Evolutionary conservation across 2,888 invertebrate genomes (phyloP).

Genomic region (Boloria euphrosyne): DNA sequence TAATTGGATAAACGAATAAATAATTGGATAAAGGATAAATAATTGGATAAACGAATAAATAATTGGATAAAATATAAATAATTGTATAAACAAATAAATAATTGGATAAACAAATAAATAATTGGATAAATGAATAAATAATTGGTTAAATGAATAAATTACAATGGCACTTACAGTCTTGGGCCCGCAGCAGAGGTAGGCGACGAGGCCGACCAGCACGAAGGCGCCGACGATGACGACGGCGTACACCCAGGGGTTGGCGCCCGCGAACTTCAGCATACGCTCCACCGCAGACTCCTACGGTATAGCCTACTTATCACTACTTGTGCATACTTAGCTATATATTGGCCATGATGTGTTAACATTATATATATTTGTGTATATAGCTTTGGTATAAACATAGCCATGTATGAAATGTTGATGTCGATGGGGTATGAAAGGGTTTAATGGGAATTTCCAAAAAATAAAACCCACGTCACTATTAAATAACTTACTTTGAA

Average conservation of each 20-base stretch:
- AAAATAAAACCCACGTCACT: too few species aligned
- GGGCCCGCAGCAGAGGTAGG: conserved; percentile 90
- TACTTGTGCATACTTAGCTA: background rate
- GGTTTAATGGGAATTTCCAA: background rate
- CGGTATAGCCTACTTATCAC: conserved; percentile 39
- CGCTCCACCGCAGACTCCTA: conserved; percentile 91
- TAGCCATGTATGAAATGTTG: background rate
- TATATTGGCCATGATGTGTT: too few species aligned
- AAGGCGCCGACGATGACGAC: conserved; percentile 90
- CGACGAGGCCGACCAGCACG: conserved; percentile 88
- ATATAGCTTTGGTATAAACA: too few species aligned
- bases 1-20: too few species aligned
- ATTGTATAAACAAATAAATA: too few species aligned
- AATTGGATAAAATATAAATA: too few species aligned
- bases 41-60: too few species aligned
- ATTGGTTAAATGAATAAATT: background rate
- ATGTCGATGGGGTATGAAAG: background rate
- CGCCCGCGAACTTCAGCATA: conserved; percentile 88
- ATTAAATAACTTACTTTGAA: too few species aligned
- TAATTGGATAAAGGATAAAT: too few species aligned
- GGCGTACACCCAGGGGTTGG: conserved; percentile 95
- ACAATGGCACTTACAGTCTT: conserved; percentile 72
- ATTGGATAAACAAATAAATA: too few species aligned
- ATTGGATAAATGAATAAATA: background rate
- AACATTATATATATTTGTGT: too few species aligned